These are phyloP conservation scores for Tetraneura akinire DNA, from an alignment of 1,140 invertebrate species.

Conservation along the genomic window DNA sequence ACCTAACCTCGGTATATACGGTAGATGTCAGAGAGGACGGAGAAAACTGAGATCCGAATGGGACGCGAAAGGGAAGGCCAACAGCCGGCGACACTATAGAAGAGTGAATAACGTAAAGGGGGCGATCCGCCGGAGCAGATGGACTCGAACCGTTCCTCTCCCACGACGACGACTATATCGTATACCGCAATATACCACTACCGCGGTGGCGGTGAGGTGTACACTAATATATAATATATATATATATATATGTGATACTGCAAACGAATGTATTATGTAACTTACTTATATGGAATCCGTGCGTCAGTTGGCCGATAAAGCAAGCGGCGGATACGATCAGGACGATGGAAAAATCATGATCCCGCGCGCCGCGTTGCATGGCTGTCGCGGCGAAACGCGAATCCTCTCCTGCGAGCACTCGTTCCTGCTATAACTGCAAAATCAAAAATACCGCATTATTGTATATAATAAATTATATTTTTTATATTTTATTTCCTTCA, in stretches of 20 bases:
- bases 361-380: neutral
- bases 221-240: slow-evolving; percentile 21
- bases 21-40: neutral
- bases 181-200: neutral
- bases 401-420: neutral
- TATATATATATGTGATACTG: no score
- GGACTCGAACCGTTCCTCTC: slow-evolving; percentile 14
- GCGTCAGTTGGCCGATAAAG: slow-evolving; percentile 51
- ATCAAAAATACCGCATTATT: slow-evolving; percentile 1
- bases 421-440: slow-evolving; percentile 2
- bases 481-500: neutral
- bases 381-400: neutral
- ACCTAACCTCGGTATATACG: slow-evolving; percentile 25
- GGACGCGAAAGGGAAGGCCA: neutral
- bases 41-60: neutral
- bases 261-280: neutral
- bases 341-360: slow-evolving; percentile 46
- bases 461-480: neutral
- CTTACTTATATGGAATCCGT: slow-evolving; percentile 47
- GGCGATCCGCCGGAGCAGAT: slow-evolving; percentile 15
- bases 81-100: slow-evolving; percentile 19
- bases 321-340: slow-evolving; percentile 28
- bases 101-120: neutral
- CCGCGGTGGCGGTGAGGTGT: neutral
- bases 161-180: neutral